Percentiles rank a stretch among this genome's conserved stretches.
Evolutionary conservation across 1,140 invertebrate species (phyloP).

Genomic region (Macrocentrus cingulum): DNA sequence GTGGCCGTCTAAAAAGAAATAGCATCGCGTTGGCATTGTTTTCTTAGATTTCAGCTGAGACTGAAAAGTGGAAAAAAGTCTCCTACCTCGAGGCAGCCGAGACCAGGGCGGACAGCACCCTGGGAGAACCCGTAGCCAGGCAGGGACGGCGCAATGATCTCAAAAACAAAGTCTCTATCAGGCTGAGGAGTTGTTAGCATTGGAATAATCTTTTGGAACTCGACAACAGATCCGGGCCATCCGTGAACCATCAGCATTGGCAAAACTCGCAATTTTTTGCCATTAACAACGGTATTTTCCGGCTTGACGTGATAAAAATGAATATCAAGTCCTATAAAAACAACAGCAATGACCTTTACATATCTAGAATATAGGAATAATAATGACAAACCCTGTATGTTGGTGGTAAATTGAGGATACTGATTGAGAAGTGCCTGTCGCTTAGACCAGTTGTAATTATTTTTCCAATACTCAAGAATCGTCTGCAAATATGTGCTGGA

Average conservation of each 20-base stretch:
- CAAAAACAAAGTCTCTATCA: conserved; percentile 71
- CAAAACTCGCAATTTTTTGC: conserved; percentile 60
- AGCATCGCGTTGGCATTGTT: too few species aligned
- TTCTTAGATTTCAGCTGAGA: too few species aligned
- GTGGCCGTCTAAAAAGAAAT: conserved; percentile 63
- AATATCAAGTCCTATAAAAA: conserved; percentile 66
- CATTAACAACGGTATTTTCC: conserved; percentile 37
- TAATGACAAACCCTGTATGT: conserved; percentile 65
- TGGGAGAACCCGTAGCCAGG: conserved; percentile 80
- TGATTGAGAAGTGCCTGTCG: conserved; percentile 69
- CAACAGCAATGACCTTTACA: background rate
- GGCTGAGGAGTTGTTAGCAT: conserved; percentile 63
- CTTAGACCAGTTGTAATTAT: conserved; percentile 71
- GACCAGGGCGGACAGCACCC: conserved; percentile 43
- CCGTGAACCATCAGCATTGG: conserved; percentile 81
- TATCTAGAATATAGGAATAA: background rate
- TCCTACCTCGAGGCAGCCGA: conserved; percentile 41
- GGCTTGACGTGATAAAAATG: conserved; percentile 70
- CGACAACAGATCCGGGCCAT: conserved; percentile 87
- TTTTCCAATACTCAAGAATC: conserved; percentile 71
- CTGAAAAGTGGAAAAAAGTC: too few species aligned
- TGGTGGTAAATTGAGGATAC: conserved; percentile 72
- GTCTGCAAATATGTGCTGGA: conserved; percentile 65
- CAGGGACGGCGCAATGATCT: conserved; percentile 74
- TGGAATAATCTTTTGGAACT: conserved; percentile 83